Evolutionary conservation across 1,140 invertebrate species (phyloP), one percentile per base, ranked within the genome.

Genomic region (Leptinotarsa defecta): DNA sequence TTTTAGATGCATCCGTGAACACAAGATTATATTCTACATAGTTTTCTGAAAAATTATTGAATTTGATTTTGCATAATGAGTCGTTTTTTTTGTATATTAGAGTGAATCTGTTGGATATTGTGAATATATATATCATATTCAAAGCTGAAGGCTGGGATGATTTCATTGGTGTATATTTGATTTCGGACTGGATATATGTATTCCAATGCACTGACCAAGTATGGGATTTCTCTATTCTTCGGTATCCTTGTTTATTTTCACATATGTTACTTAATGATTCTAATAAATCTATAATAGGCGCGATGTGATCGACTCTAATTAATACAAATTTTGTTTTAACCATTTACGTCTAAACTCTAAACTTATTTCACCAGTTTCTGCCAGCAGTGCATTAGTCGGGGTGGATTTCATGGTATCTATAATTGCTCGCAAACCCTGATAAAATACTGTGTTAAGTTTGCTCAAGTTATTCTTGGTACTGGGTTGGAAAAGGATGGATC

Each of bases 331-430:
- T 57, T 13, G 49, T 17, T 17, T 15, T 2, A 57, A 57, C 15
- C 49, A 57, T 57, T 13, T 13, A 17, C 49, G 13, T 57, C 49
- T 57, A 6, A 4, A n/a, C n/a, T 57, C 15, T 4, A 4, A 57
- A n/a, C n/a, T 17, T 17, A 17, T 57, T 57, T 13, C n/a, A 1
- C 63, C 63, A n/a, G 19, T 22, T 19, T 74, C 73, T 11, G 63
- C 73, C 20, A 74, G 20, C 8, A 74, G n/a, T 13, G 27, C 73
- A 48, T 34, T 67, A 13, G 4, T 74, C 48, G 73, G 43, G 27
- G 73, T 74, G 13, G 73, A 74, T 20, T 22, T 67, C 73, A 74
- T 74, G 22, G 61, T 48, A 20, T 64, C 63, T 24, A 48, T 20
- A n/a, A 13, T n/a, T n/a, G 67, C 22, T 67, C 73, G 17, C 15